These are phyloP conservation scores for Aselliscus stoliczkanus DNA, from an alignment of 2,797 vertebrate genomes.

Conservation along the genomic window DNA sequence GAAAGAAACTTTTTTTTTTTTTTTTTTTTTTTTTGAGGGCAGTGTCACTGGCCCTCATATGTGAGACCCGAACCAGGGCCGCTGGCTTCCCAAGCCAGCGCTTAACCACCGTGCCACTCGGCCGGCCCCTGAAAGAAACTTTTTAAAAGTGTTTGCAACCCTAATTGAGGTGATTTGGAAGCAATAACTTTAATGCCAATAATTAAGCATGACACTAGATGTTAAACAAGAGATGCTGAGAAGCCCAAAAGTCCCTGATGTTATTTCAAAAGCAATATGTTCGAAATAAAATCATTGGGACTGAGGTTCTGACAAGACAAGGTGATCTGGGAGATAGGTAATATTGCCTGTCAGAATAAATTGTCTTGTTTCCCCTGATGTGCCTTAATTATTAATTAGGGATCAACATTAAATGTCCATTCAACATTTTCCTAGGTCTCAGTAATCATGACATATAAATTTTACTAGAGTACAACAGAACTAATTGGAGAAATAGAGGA, in stretches of 20 bases:
- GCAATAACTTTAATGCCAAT: conserved; percentile 55
- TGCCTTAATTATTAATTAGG: conserved; percentile 47
- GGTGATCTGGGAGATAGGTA: neutral
- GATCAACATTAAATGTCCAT: neutral
- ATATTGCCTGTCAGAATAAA: conserved; percentile 27
- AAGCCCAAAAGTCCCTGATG: conserved; percentile 15
- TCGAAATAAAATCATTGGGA: conserved; percentile 41
- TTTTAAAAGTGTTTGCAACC: conserved; percentile 41
- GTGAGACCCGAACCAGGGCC: too few species aligned
- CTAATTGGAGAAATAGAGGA: neutral
- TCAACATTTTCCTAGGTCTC: neutral
- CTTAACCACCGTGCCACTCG: too few species aligned
- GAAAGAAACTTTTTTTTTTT: conserved; percentile 47
- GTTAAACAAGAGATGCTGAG: conserved; percentile 46
- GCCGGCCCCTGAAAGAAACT: conserved; percentile 34
- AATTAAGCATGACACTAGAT: conserved; percentile 47
- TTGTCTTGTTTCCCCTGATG: neutral
- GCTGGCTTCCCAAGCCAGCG: too few species aligned
- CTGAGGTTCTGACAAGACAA: neutral
- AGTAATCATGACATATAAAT: neutral
- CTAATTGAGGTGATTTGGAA: conserved; percentile 63
- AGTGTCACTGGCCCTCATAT: too few species aligned
- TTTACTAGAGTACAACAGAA: neutral
- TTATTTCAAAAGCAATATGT: conserved; percentile 33
- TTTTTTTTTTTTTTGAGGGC: too few species aligned